Evolutionary conservation across 2,888 invertebrate genomes (phyloP), one percentile per base, ranked within the genome.

Genomic region (Perithous albicinctus): DNA sequence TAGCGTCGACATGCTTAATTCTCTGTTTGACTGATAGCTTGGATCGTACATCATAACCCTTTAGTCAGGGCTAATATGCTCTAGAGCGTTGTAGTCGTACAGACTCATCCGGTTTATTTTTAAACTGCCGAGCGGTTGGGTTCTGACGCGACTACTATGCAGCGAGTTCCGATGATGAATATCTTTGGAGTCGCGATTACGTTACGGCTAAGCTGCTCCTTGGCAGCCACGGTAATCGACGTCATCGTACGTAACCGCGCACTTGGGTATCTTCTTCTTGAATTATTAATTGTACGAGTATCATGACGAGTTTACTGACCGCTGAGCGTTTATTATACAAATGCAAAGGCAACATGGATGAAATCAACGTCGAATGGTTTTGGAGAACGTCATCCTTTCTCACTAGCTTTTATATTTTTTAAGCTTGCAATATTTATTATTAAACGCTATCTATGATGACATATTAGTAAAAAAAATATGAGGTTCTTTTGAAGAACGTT

Each of bases 1-100:
- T n/a, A 79, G 86, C 87, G 90, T 88, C 85, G 89, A 90, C 89
- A 86, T 82, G 87, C 73, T 88, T 89, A 89, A 88, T 89, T 87
- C 89, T 77, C 85, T 85, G 85, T 88, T 86, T 88, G 89, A 89
- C 85, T 83, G 88, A 88, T 87, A 86, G 87, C 86, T 80, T 12
- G 41, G 76, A 83, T 85, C 86, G 80, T 84, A 81, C 81, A 85
- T 87, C 87, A 87, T 89, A 90, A 90, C 87, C 88, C 88, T 84
- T 89, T 87, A 80, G 83, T 64, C 85, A 85, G 51, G 70, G 64
- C 85, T 87, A 86, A 88, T 86, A 87, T 82, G 76, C 76, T 67
- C 61, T 56, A 78, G 76, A 59, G 67, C 48, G 64, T n/a, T n/a
- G n/a, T n/a, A 8, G 29, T 43, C 75, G 61, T 43, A 51, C 32